Percentiles rank a stretch among this genome's conserved stretches.
Evolutionary conservation across 2,113 vertebrate species (phyloP).

Genomic region (Tachycineta bicolor): DNA sequence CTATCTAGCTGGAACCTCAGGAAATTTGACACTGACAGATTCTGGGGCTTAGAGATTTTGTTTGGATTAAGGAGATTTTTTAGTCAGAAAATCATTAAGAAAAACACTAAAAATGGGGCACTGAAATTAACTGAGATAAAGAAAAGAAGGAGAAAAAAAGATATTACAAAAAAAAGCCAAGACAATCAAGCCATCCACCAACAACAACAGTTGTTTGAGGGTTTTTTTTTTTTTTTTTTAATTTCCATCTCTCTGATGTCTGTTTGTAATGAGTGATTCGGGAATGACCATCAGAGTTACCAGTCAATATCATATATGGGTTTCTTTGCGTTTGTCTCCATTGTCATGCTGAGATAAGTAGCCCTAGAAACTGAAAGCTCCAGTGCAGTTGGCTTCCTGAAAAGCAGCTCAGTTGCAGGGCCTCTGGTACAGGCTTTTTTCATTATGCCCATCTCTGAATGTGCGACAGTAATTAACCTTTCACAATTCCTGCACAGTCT

Average conservation of each 20-base stretch:
- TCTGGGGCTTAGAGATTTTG: not conserved
- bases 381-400: not conserved
- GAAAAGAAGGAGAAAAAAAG: rapidly evolving
- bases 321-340: not conserved
- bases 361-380: not conserved
- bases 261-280: not conserved
- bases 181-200: not conserved
- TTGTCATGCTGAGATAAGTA: not conserved
- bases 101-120: not conserved
- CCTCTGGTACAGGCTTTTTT: not conserved
- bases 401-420: not conserved
- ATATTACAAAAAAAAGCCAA: too few species aligned
- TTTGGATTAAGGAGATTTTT: not conserved
- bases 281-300: not conserved
- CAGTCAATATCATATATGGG: not conserved
- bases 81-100: not conserved
- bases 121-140: not conserved
- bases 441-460: not conserved
- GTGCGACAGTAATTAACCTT: not conserved
- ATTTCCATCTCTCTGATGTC: not conserved
- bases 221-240: not conserved
- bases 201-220: rapidly evolving
- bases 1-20: not conserved
- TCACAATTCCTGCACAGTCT: not conserved
- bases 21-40: not conserved